Percentiles rank a stretch among this genome's conserved stretches.
phyloP scores from a whole-genome alignment of 2,113 vertebrate genomes.

The Stomatorhinus ivindoensis region DNA sequence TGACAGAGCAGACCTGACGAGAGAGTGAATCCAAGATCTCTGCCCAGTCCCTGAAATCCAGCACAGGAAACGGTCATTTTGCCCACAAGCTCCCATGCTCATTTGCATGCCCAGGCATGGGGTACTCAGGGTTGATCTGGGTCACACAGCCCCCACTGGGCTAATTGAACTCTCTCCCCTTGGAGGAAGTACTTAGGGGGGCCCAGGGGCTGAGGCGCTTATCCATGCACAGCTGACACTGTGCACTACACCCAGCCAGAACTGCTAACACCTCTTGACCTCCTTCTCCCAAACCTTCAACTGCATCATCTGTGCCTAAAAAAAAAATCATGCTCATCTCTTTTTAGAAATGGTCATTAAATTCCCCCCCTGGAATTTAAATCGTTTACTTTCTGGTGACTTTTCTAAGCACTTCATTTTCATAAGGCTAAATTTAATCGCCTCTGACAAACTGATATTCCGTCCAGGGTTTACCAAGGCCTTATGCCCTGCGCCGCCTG shows the following conservation, averaged over 20 bases:
- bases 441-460: neutral
- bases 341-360: neutral
- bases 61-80: slow-evolving; percentile 27
- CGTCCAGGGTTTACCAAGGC: neutral
- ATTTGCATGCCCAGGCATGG: neutral
- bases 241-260: neutral
- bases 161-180: neutral
- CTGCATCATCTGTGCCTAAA: neutral
- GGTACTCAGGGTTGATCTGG: slow-evolving; percentile 21
- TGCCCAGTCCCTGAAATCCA: slow-evolving; percentile 40
- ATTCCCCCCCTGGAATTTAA: neutral
- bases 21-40: slow-evolving; percentile 16
- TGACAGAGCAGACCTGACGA: neutral
- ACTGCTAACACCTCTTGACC: neutral
- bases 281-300: slow-evolving; percentile 18
- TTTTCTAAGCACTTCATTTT: neutral
- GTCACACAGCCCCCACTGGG: neutral
- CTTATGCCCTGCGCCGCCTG: neutral
- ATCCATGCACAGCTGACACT: neutral
- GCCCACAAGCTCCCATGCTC: neutral
- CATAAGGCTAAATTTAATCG: neutral
- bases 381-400: neutral
- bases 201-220: neutral
- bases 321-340: neutral
- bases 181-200: neutral